Percentiles rank a stretch among this genome's conserved stretches.
These are phyloP conservation scores for Pempheris klunzingeri DNA, from an alignment of 2,797 vertebrate genomes.

Conservation along the genomic window DNA sequence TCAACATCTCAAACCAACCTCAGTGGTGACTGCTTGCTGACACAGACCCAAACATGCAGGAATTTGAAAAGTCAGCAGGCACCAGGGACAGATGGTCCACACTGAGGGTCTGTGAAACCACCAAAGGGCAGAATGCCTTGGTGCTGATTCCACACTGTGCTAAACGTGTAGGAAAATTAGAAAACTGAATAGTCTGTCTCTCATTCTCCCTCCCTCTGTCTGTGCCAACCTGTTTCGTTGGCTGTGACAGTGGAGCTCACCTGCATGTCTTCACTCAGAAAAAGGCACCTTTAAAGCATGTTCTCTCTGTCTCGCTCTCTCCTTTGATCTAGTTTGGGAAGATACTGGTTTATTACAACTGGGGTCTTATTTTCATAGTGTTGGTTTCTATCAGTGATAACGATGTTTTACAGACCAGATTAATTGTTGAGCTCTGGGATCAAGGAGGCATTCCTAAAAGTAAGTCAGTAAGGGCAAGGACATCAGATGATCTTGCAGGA, in stretches of 20 bases:
- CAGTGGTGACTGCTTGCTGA: not conserved
- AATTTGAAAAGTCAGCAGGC: slow-evolving; percentile 23
- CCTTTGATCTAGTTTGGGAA: not conserved
- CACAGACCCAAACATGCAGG: slow-evolving; percentile 6
- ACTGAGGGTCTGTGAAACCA: slow-evolving; percentile 24
- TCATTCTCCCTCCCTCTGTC: not conserved
- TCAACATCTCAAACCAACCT: slow-evolving; percentile 20
- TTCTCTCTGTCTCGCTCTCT: too few relatives aligned
- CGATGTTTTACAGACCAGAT: not conserved
- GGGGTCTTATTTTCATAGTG: not conserved
- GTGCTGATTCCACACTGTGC: slow-evolving; percentile 12
- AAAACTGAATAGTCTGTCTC: slow-evolving; percentile 7
- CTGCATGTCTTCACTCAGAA: not conserved
- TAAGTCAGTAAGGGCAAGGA: not conserved
- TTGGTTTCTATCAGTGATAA: not conserved
- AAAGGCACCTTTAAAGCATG: not conserved
- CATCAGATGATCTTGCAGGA: not conserved
- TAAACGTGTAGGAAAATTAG: slow-evolving; percentile 39
- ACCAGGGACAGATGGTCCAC: slow-evolving; percentile 34
- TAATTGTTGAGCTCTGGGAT: not conserved
- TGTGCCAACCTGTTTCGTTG: not conserved
- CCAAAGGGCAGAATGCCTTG: slow-evolving; percentile 2
- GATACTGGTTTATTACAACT: not conserved
- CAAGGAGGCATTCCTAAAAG: not conserved
- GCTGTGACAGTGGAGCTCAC: not conserved